phyloP scores from a whole-genome alignment of 2,888 invertebrate genomes.

The Atrina japonica region DNA sequence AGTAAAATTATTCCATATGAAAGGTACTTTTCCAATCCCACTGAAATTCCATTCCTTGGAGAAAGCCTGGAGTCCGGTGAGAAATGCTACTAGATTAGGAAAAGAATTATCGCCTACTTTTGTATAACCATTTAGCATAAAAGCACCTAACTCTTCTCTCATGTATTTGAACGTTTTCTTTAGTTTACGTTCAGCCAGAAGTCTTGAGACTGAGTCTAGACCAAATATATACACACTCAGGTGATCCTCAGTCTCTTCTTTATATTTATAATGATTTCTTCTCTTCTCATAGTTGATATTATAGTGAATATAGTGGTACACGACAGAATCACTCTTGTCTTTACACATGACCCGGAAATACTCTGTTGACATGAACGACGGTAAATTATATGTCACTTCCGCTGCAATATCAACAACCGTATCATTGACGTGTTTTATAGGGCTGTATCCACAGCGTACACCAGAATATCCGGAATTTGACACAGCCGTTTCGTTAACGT shows the following conservation, averaged over 20 bases:
- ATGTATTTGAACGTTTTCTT: slow-evolving; percentile 15
- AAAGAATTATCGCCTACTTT: slow-evolving; percentile 22
- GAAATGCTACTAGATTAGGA: slow-evolving; percentile 38
- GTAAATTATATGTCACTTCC: slow-evolving; percentile 39
- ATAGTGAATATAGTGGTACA: slow-evolving; percentile 14
- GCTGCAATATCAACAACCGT: slow-evolving; percentile 46
- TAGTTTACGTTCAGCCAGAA: slow-evolving; percentile 16
- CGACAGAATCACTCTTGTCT: not conserved
- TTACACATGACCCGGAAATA: slow-evolving; percentile 10
- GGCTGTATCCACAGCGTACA: slow-evolving; percentile 47
- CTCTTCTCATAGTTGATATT: slow-evolving; percentile 9
- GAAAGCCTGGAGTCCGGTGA: slow-evolving; percentile 39
- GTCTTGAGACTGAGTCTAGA: slow-evolving; percentile 20
- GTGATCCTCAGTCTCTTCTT: slow-evolving; percentile 10
- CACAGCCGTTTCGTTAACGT: slow-evolving; percentile 10
- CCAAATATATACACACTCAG: slow-evolving; percentile 24
- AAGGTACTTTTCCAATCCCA: slow-evolving; percentile 82
- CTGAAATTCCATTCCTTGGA: slow-evolving; percentile 6
- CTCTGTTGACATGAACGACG: slow-evolving; percentile 9
- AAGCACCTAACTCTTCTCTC: slow-evolving; percentile 13
- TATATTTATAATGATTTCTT: slow-evolving; percentile 2
- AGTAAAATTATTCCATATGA: slow-evolving; percentile 91
- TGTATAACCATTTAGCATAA: slow-evolving; percentile 20
- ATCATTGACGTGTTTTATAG: slow-evolving; percentile 49
- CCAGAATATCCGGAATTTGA: not conserved